Evolutionary conservation across 2,888 invertebrate genomes (phyloP).

Genomic region (Oasisia sp.): DNA sequence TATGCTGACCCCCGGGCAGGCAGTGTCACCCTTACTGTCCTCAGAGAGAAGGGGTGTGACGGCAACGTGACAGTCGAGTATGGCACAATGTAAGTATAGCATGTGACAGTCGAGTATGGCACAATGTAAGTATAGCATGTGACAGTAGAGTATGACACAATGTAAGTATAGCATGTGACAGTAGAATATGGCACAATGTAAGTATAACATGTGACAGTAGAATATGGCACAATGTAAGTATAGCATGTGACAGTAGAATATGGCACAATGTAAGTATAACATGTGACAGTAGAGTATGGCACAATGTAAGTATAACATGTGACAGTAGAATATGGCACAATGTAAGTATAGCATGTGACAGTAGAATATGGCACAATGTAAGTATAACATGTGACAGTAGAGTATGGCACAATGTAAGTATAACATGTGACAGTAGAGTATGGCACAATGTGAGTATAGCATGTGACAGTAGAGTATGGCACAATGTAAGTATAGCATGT

Average conservation of each 20-base stretch:
- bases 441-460: too few species aligned
- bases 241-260: background rate
- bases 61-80: slow-evolving; percentile 70
- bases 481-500: too few species aligned
- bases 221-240: slow-evolving; percentile 68
- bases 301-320: too few species aligned
- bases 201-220: slow-evolving; percentile 65
- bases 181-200: slow-evolving; percentile 70
- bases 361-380: too few species aligned
- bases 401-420: too few species aligned
- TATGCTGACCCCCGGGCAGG: slow-evolving; percentile 70
- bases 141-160: background rate
- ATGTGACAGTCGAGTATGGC: background rate
- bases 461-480: too few species aligned
- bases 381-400: too few species aligned
- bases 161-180: slow-evolving; percentile 63
- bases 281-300: too few species aligned
- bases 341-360: too few species aligned
- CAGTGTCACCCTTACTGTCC: slow-evolving; percentile 65
- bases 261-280: too few species aligned
- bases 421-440: slow-evolving; percentile 50
- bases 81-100: slow-evolving; percentile 66
- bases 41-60: slow-evolving; percentile 69
- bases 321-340: too few species aligned
- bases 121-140: background rate